Conservation (phyloP, 92 coral and sea anemone genomes). For the Bergia sp. region DNA sequence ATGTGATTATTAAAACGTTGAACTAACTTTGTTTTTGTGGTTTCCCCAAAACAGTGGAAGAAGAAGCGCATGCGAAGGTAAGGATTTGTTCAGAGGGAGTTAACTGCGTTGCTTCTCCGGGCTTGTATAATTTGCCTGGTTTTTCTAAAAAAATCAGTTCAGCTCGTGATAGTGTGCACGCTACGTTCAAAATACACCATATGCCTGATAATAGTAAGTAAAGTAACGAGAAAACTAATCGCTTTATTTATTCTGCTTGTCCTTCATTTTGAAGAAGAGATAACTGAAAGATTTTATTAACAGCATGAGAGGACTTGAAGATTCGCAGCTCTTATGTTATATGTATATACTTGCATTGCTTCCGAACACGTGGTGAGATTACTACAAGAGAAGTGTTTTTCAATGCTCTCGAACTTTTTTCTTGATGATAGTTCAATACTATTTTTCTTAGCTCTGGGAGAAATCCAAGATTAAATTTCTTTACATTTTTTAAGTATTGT, state of each 20-base stretch:
- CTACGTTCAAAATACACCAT: not conserved
- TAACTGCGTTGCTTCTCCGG: not conserved
- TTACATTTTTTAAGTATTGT: too few species aligned
- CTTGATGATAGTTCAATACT: too few species aligned
- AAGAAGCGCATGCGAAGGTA: constrained; percentile 49
- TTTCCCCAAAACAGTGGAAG: constrained; percentile 27
- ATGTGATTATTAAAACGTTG: not conserved
- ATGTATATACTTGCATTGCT: not conserved
- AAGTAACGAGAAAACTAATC: not conserved
- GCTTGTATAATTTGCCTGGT: not conserved
- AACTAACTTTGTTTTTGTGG: not conserved
- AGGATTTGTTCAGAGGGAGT: not conserved
- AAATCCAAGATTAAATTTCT: too few species aligned
- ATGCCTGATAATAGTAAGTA: too few species aligned
- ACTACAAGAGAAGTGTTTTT: too few species aligned
- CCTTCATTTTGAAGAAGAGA: not conserved
- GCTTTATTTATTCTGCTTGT: not conserved
- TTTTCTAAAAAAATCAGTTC: not conserved
- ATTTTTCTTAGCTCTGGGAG: too few species aligned
- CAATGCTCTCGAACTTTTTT: too few species aligned
- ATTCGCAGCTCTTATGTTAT: not conserved
- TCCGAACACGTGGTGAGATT: not conserved
- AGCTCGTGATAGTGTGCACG: not conserved
- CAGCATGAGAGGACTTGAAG: not conserved
- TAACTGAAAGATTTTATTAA: not conserved